Conservation (phyloP, 2,797 vertebrate genomes). For the Channa striata region DNA sequence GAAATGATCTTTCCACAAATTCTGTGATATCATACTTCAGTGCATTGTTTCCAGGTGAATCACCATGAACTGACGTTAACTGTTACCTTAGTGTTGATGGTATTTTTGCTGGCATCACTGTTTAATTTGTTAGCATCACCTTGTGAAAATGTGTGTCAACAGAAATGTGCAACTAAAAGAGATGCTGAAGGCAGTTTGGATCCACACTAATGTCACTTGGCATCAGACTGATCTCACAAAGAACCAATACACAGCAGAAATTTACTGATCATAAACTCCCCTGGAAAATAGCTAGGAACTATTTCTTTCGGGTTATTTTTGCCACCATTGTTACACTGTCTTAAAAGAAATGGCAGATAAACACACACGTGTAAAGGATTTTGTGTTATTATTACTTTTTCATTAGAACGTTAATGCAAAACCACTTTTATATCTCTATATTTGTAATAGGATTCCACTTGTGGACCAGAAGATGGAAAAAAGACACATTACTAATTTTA, state of each 20-base stretch:
- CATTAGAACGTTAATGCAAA: too few relatives aligned
- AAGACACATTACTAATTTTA: too few relatives aligned
- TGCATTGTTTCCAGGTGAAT: slow-evolving; percentile 10
- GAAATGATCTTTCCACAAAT: not conserved
- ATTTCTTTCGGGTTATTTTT: slow-evolving; percentile 30
- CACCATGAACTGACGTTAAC: slow-evolving; percentile 31
- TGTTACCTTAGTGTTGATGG: not conserved
- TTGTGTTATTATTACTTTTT: too few relatives aligned
- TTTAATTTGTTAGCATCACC: slow-evolving; percentile 33
- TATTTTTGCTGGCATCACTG: slow-evolving; percentile 6
- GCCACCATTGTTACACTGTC: slow-evolving; percentile 16
- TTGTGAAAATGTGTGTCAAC: slow-evolving; percentile 40
- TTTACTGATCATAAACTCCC: slow-evolving; percentile 47
- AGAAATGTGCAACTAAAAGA: slow-evolving; percentile 47
- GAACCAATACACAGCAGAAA: slow-evolving; percentile 41
- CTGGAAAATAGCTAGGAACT: slow-evolving; percentile 46
- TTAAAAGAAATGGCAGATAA: slow-evolving; percentile 7
- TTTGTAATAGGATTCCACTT: too few relatives aligned
- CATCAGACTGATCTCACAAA: slow-evolving; percentile 42
- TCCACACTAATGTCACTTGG: slow-evolving; percentile 45
- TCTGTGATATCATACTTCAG: not conserved
- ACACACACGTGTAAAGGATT: not conserved
- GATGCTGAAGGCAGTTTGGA: slow-evolving; percentile 56
- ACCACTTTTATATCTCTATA: too few relatives aligned
- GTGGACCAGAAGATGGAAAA: too few relatives aligned